Evolutionary conservation across 2,113 vertebrate genomes (phyloP).

Genomic region (Neotragus pygmaeus): DNA sequence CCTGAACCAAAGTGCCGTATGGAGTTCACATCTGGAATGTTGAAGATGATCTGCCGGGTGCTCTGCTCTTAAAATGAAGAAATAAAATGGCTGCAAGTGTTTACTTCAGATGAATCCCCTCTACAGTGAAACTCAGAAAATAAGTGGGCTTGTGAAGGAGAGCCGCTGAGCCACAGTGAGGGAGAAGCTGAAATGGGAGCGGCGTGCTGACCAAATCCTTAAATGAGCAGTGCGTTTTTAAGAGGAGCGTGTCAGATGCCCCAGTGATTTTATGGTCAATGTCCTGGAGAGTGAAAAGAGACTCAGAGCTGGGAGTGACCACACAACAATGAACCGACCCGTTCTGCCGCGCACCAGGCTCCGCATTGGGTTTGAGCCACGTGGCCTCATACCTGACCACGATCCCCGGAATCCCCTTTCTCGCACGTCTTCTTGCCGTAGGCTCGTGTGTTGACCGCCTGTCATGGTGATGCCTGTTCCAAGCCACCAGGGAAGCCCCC

Average conservation of each 20-base stretch:
- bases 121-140: background rate
- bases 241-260: no score
- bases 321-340: rapidly evolving
- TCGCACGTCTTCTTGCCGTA: rapidly evolving
- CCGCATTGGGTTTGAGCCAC: rapidly evolving
- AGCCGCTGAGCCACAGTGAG: background rate
- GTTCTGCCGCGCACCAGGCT: rapidly evolving
- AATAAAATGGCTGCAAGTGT: background rate
- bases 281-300: background rate
- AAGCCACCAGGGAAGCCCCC: background rate
- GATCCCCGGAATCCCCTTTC: background rate
- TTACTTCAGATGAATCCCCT: background rate
- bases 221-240: background rate
- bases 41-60: background rate
- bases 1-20: background rate
- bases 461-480: no score
- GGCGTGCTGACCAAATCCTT: background rate
- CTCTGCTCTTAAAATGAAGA: background rate
- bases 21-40: background rate
- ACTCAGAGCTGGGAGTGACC: no score
- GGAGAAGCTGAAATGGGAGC: background rate
- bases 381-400: rapidly evolving
- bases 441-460: no score
- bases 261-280: rapidly evolving
- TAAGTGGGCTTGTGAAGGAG: background rate